Conservation (phyloP, 2,888 invertebrate species). For the Harpagoxenus sublaevis region DNA sequence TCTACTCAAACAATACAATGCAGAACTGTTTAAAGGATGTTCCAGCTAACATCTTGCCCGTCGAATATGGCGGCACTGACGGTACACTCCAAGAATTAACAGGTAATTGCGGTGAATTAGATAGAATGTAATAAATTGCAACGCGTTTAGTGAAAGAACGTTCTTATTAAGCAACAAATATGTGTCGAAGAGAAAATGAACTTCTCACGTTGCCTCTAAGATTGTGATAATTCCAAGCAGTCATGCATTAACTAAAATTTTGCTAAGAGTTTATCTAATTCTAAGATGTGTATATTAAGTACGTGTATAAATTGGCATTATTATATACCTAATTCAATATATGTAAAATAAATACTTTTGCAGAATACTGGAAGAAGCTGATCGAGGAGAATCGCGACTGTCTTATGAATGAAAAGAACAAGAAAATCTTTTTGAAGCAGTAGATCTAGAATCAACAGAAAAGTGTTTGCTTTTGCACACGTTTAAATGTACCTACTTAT, state of each 20-base stretch:
- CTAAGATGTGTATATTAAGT: not conserved
- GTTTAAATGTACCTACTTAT: too few relatives aligned
- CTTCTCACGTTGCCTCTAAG: not conserved
- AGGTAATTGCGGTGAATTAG: slow-evolving; percentile 49
- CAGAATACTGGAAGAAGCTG: slow-evolving; percentile 86
- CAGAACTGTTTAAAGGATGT: slow-evolving; percentile 87
- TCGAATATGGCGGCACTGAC: slow-evolving; percentile 88
- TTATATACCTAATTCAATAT: not conserved
- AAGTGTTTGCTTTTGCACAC: too few relatives aligned
- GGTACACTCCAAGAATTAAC: slow-evolving; percentile 77
- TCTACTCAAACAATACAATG: slow-evolving; percentile 86
- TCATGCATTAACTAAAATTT: not conserved
- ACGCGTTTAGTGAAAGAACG: not conserved
- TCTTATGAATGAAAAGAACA: slow-evolving; percentile 87
- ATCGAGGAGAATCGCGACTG: slow-evolving; percentile 86
- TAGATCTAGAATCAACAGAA: too few relatives aligned
- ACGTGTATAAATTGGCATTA: not conserved
- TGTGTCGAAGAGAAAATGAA: not conserved
- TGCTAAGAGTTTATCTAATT: not conserved
- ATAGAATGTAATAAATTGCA: not conserved
- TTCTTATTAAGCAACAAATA: not conserved
- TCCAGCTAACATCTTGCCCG: slow-evolving; percentile 87
- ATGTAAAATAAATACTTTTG: not conserved
- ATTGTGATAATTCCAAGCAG: not conserved
- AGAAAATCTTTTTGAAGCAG: slow-evolving; percentile 75